These are phyloP conservation scores for Sus scrofa DNA, from an alignment of 2,113 vertebrate species.

Conservation along the genomic window T2T-Sscrofa CM000818.6:24728501-24729000, in stretches of 20 bases:
- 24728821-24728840: neutral
- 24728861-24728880: neutral
- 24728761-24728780: neutral
- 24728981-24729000: neutral
- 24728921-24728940: neutral
- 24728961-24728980: neutral
- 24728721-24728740: neutral
- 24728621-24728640: constrained; percentile 25
- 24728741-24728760: too few relatives aligned
- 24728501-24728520: constrained; percentile 54
- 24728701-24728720: neutral
- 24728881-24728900: neutral
- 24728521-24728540: constrained; percentile 41
- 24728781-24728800: neutral
- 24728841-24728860: neutral
- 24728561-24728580: neutral
- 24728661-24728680: neutral
- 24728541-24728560: constrained; percentile 23
- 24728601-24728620: neutral
- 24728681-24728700: neutral
- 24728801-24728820: neutral
- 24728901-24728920: neutral
- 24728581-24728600: constrained; percentile 4
- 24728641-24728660: constrained; percentile 24
- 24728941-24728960: neutral